Percentiles rank a stretch among this genome's conserved stretches.
These are phyloP conservation scores for Coreoperca whiteheadi DNA, from an alignment of 2,113 vertebrate species.

Conservation along the genomic window DNA sequence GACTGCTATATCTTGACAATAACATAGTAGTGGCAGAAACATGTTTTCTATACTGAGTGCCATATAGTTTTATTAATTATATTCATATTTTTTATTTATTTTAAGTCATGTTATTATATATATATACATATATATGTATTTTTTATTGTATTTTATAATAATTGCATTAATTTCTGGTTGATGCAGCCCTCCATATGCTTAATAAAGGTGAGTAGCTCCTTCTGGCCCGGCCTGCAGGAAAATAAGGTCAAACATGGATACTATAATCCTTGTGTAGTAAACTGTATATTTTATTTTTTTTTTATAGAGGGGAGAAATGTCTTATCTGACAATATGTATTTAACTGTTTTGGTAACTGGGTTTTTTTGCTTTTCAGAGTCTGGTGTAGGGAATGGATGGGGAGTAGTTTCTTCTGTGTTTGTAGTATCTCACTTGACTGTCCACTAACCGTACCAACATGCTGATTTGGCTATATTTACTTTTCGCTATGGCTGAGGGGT, in stretches of 20 bases:
- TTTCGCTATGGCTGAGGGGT: conserved; percentile 1
- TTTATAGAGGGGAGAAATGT: conserved; percentile 29
- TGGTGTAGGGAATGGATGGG: background rate
- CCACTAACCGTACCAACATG: background rate
- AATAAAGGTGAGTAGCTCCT: background rate
- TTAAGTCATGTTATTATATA: conserved; percentile 8
- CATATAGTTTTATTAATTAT: conserved; percentile 7
- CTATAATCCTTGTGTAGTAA: conserved; percentile 13
- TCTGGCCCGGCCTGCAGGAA: conserved; percentile 3
- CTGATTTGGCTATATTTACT: conserved; percentile 6
- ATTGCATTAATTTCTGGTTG: conserved; percentile 23
- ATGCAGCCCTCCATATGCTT: conserved; percentile 13
- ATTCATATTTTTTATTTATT: conserved; percentile 31
- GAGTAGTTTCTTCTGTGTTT: conserved; percentile 10
- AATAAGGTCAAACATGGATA: conserved; percentile 3
- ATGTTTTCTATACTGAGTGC: conserved; percentile 20
- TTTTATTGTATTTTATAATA: background rate
- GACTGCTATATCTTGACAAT: background rate
- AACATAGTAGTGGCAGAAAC: conserved; percentile 9
- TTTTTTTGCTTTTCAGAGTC: conserved; percentile 1
- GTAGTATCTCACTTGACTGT: conserved; percentile 6
- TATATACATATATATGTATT: too few relatives aligned
- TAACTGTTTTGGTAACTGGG: conserved; percentile 17
- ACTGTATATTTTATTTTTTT: conserved; percentile 26
- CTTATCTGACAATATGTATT: conserved; percentile 32